These are phyloP conservation scores for Crossaster papposus DNA, from an alignment of 53 echinoderm and acorn worm genomes.

Conservation along the genomic window DNA sequence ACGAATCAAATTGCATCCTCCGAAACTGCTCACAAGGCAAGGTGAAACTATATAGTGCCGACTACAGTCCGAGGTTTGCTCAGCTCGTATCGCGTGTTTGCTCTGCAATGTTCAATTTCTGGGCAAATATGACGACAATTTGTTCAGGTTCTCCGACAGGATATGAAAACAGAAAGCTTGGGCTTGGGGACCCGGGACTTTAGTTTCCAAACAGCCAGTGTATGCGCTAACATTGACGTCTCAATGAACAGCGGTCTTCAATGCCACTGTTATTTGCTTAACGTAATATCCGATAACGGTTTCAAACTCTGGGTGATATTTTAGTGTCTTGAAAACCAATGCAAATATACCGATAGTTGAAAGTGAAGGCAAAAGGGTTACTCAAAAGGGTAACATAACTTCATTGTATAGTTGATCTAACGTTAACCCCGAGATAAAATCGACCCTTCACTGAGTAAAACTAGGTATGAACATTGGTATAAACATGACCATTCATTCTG, in stretches of 20 bases:
- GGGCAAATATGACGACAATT: slow-evolving; percentile 35
- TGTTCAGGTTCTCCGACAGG: slow-evolving; percentile 37
- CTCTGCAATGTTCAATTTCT: slow-evolving; percentile 59
- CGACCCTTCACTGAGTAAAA: not conserved
- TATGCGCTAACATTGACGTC: not conserved
- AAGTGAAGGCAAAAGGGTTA: not conserved
- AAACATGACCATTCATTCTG: not conserved
- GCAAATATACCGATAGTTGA: not conserved
- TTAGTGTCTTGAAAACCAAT: not conserved
- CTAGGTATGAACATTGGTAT: not conserved
- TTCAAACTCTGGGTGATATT: not conserved
- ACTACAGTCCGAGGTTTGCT: slow-evolving; percentile 23
- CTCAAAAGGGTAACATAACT: not conserved
- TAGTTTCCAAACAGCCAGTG: not conserved
- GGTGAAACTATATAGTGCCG: not conserved
- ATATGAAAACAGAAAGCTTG: slow-evolving; percentile 7
- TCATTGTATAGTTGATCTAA: not conserved
- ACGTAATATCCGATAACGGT: slow-evolving; percentile 9
- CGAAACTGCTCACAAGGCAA: not conserved
- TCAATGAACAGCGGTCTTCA: not conserved
- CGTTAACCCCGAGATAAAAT: no score
- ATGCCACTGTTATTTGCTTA: slow-evolving; percentile 4
- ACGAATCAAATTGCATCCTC: slow-evolving; percentile 22
- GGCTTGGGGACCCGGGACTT: not conserved
- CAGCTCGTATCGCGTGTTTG: slow-evolving; percentile 35